phyloP scores from a whole-genome alignment of 2,797 vertebrate genomes.

The Chaetophractus vellerosus region DNA sequence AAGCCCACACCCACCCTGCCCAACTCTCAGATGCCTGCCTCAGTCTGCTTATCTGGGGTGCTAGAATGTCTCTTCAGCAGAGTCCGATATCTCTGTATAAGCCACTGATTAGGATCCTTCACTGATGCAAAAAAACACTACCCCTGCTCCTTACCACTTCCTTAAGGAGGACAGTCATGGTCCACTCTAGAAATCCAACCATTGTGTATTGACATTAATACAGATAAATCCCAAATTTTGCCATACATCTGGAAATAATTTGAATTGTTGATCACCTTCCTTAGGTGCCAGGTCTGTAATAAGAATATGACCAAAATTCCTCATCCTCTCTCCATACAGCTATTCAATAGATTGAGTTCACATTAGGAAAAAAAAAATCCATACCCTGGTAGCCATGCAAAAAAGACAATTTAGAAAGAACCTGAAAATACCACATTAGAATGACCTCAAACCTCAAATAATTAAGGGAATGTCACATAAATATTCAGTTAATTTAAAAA shows the following conservation, averaged over 20 bases:
- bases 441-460: neutral
- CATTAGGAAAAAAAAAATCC: neutral
- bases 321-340: neutral
- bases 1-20: neutral
- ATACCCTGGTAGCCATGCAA: neutral
- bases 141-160: neutral
- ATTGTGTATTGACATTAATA: neutral
- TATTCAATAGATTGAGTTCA: neutral
- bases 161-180: neutral
- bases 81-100: neutral
- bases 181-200: neutral
- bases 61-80: neutral
- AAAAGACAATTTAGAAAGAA: neutral
- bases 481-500: neutral
- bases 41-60: neutral
- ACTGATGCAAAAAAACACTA: neutral
- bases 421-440: neutral
- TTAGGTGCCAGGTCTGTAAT: neutral
- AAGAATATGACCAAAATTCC: neutral
- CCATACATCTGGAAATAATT: neutral
- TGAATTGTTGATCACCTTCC: neutral
- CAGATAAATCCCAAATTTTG: neutral
- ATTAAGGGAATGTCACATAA: neutral
- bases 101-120: neutral
- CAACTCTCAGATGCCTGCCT: neutral